Evolutionary conservation across 2,888 invertebrate species (phyloP).

Genomic region (Ischnus inquisitorius): DNA sequence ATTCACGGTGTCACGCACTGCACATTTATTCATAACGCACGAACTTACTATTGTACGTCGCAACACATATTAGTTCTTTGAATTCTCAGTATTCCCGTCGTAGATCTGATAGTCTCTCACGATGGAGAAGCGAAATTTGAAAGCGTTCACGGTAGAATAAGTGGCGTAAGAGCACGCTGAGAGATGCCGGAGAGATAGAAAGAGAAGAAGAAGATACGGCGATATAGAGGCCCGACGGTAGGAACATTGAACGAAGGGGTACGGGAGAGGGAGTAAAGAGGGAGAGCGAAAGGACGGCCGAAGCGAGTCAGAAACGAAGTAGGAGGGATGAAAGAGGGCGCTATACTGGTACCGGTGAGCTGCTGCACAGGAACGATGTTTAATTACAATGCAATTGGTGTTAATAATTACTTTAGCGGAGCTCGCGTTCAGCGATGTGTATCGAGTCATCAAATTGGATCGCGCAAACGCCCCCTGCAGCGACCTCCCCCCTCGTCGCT

Average conservation of each 20-base stretch:
- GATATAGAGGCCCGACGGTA: background rate
- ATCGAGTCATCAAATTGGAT: slow-evolving; percentile 81
- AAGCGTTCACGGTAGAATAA: slow-evolving; percentile 31
- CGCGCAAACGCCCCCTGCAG: slow-evolving; percentile 57
- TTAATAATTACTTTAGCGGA: slow-evolving; percentile 80
- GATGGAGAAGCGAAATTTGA: slow-evolving; percentile 2
- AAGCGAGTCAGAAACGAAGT: slow-evolving; percentile 47
- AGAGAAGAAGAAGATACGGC: too few relatives aligned
- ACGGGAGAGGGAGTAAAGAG: slow-evolving; percentile 15
- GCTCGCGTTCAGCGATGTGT: slow-evolving; percentile 79
- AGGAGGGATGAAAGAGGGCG: slow-evolving; percentile 52
- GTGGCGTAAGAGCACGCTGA: slow-evolving; percentile 20
- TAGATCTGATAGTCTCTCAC: slow-evolving; percentile 21
- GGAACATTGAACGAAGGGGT: slow-evolving; percentile 1
- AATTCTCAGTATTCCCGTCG: slow-evolving; percentile 5
- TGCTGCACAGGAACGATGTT: slow-evolving; percentile 70
- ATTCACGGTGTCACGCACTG: background rate
- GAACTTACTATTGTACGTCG: too few relatives aligned
- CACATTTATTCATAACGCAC: background rate
- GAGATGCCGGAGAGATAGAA: background rate
- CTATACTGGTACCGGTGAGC: slow-evolving; percentile 35
- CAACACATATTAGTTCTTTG: background rate
- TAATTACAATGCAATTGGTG: slow-evolving; percentile 80
- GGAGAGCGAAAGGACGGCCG: slow-evolving; percentile 18
- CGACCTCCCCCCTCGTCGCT: slow-evolving; percentile 38